Base-by-base conservation (phyloP, 2,888 invertebrate genomes). In the Romanomermis culicivorax region DNA sequence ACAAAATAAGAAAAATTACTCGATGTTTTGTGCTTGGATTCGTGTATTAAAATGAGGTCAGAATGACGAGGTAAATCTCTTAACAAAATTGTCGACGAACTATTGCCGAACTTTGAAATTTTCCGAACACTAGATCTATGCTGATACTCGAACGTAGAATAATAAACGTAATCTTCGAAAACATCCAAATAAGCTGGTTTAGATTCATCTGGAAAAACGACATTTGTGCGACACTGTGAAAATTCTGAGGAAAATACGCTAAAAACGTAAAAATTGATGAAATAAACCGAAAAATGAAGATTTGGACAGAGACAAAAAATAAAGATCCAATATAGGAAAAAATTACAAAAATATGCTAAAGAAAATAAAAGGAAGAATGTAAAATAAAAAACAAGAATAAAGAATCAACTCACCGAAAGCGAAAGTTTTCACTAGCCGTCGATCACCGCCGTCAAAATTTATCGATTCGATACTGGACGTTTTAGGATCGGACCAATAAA, bases 401-500 rank as follows among this genome's bases (percentile, higher is more conserved):
- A n/a, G n/a, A n/a, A n/a, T n/a, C n/a, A n/a, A 54, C 61, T 64
- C 66, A 75, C 76, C 74, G 60, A 73, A 71, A 43, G 71, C 68
- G 61, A 80, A 79, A 45, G 72, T 70, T 53, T 74, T 72, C 1
- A 80, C 76, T 2, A 78, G 67, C 56, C 76, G 75, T 43, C 82
- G 74, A 62, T 79, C 80, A 53, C 74, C 73, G 57, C 85, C 85
- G 67, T 81, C 80, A 24, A 81, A 70, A 20, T 75, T 72, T 52
- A 79, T 75, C 45, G 79, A 79, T 70, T 83, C 82, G 56, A 85
- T 76, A 24, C 78, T 77, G 61, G 77, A 77, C 60, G 78, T 77
- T 69, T 83, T 83, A n/a, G 79, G 78, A 72, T 87, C 87, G 14
- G 81, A 78, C 81, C 83, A 84, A 74, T 85, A 86, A 2, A 87